Percentiles rank a stretch among this genome's conserved stretches.
Conservation (phyloP, 2,113 vertebrate genomes). For the Seriola dumerili region DNA sequence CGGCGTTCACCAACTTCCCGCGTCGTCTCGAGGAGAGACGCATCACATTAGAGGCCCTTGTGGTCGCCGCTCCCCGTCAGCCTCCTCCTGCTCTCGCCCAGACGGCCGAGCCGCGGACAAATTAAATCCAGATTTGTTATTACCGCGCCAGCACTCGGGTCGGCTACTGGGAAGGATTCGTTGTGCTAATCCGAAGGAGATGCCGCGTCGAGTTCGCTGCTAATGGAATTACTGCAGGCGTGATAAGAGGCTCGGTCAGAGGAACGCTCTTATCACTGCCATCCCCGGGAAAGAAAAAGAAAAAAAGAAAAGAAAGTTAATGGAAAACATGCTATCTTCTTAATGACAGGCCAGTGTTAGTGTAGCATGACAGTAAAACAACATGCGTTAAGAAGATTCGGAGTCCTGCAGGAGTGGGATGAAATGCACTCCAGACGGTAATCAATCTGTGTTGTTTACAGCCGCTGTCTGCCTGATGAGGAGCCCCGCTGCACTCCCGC, state of each 20-base stretch:
- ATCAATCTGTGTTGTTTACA: slow-evolving; percentile 77
- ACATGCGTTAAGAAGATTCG: slow-evolving; percentile 6
- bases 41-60: slow-evolving; percentile 34
- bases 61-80: not conserved
- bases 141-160: slow-evolving; percentile 10
- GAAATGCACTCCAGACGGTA: slow-evolving; percentile 54
- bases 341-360: slow-evolving; percentile 45
- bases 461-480: slow-evolving; percentile 69
- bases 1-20: slow-evolving; percentile 35
- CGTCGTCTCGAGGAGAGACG: slow-evolving; percentile 10
- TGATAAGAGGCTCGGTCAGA: slow-evolving; percentile 57
- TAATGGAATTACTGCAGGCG: slow-evolving; percentile 58
- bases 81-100: slow-evolving; percentile 4
- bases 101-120: slow-evolving; percentile 4
- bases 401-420: slow-evolving; percentile 34
- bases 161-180: slow-evolving; percentile 39
- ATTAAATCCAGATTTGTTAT: slow-evolving; percentile 65
- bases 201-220: not conserved
- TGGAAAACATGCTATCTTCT: slow-evolving; percentile 39
- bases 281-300: slow-evolving; percentile 13
- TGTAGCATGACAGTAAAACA: slow-evolving; percentile 56
- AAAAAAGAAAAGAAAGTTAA: slow-evolving; percentile 16
- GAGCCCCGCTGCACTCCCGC: slow-evolving; percentile 51
- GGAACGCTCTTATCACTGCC: slow-evolving; percentile 32
- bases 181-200: slow-evolving; percentile 50